phyloP scores from a whole-genome alignment of 1,140 invertebrate species.

The Uloborus diversus region DNA sequence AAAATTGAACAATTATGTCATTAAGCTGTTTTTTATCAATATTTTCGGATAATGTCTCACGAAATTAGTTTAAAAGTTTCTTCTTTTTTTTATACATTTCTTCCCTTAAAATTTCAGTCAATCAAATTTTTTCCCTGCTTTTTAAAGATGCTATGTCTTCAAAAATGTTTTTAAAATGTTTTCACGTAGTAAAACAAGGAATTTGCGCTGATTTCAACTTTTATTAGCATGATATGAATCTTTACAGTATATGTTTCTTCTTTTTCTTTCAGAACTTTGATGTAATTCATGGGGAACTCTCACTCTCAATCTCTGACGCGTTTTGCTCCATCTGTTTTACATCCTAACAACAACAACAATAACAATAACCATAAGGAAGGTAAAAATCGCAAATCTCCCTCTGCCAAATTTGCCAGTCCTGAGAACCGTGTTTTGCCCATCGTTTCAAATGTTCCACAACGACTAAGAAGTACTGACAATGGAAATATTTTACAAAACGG shows the following conservation, averaged over 20 bases:
- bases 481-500: slow-evolving; percentile 81
- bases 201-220: too few relatives aligned
- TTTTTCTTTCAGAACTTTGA: neutral
- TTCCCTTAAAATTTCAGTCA: neutral
- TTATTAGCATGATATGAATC: too few relatives aligned
- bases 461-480: slow-evolving; percentile 78
- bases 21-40: too few relatives aligned
- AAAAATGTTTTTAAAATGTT: neutral
- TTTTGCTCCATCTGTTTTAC: slow-evolving; percentile 16
- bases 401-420: slow-evolving; percentile 32
- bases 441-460: slow-evolving; percentile 64
- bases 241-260: neutral
- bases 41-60: too few relatives aligned
- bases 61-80: too few relatives aligned
- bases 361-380: slow-evolving; percentile 15
- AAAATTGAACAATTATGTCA: too few relatives aligned
- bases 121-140: neutral
- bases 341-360: neutral
- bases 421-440: slow-evolving; percentile 45
- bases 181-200: neutral
- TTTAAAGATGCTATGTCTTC: neutral
- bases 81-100: neutral
- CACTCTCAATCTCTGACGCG: slow-evolving; percentile 1
- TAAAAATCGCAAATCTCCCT: neutral
- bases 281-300: neutral